A percentile compares a stretch with the other conserved stretches of the same genome.
These are phyloP conservation scores for Pachydiplax longipennis DNA, from an alignment of 2,888 invertebrate species.

Conservation along the genomic window DNA sequence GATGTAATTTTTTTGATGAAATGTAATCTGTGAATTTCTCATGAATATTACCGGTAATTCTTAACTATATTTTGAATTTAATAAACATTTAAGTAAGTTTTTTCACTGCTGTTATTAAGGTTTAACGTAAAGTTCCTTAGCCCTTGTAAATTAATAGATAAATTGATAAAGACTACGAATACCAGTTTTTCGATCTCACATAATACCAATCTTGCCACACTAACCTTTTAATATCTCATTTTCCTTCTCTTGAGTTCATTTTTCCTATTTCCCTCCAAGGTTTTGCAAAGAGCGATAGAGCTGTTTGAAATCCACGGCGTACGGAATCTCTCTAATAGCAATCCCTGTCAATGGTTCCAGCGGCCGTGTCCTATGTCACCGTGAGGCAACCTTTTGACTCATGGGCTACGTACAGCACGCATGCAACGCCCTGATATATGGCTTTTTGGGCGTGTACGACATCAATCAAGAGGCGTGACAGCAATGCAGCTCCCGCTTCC, in stretches of 20 bases:
- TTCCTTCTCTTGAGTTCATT: neutral
- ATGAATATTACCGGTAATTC: too few species aligned
- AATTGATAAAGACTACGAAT: too few species aligned
- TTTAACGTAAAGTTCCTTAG: too few species aligned
- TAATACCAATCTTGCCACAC: too few species aligned
- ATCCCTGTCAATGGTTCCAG: neutral
- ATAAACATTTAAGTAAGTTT: too few species aligned
- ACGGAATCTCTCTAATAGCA: neutral
- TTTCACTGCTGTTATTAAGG: too few species aligned
- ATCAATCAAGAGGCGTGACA: slow-evolving; percentile 15
- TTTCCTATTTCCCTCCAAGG: neutral
- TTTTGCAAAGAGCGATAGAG: neutral
- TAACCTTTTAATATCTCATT: too few species aligned
- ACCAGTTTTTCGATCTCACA: too few species aligned
- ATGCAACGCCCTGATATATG: slow-evolving; percentile 6
- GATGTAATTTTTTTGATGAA: too few species aligned
- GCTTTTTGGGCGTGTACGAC: neutral
- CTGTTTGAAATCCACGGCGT: neutral
- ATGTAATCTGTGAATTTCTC: too few species aligned
- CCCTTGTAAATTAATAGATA: too few species aligned
- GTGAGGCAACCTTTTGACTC: neutral
- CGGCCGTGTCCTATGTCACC: neutral
- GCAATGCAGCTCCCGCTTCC: neutral
- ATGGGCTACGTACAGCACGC: neutral
- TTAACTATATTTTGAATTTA: too few species aligned